These are phyloP conservation scores for Trachemys scripta DNA, from an alignment of 2,113 vertebrate species.

Conservation along the genomic window DNA sequence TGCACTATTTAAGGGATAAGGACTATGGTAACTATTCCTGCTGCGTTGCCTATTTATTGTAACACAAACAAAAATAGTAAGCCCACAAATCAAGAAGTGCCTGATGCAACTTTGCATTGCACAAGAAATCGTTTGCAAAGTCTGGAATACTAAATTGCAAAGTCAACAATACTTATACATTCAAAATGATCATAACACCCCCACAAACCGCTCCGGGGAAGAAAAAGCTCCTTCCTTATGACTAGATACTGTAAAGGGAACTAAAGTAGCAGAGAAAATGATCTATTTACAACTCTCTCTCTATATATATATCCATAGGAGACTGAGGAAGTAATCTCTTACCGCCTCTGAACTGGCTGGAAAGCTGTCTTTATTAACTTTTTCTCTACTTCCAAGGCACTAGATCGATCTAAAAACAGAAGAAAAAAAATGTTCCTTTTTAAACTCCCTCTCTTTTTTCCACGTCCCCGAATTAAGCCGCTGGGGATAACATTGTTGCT, in stretches of 20 bases:
- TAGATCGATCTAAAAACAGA: constrained; percentile 90
- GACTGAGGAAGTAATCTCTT: constrained; percentile 81
- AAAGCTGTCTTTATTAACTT: constrained; percentile 92
- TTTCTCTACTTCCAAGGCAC: constrained; percentile 97
- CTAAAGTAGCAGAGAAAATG: constrained; percentile 23
- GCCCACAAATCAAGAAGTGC: too few species aligned
- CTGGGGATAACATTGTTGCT: constrained; percentile 2
- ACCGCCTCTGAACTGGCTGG: constrained; percentile 90
- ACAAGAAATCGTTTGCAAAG: neutral
- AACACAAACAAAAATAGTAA: neutral
- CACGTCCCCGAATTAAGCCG: constrained; percentile 36
- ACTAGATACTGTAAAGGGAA: neutral
- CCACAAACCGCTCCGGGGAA: constrained; percentile 13
- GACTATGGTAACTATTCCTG: too few species aligned
- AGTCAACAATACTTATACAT: neutral
- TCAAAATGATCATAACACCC: neutral
- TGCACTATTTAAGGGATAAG: neutral
- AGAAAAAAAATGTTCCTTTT: constrained; percentile 57
- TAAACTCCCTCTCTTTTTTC: neutral
- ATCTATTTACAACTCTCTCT: constrained; percentile 48
- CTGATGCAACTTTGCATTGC: neutral
- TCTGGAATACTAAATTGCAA: neutral
- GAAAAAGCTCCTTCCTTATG: neutral
- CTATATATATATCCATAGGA: constrained; percentile 19
- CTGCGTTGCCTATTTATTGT: neutral